A percentile compares a stretch with the other conserved stretches of the same genome.
These are phyloP conservation scores for Rhincodon typus DNA, from an alignment of 2,797 vertebrate species.

Conservation along the genomic window DNA sequence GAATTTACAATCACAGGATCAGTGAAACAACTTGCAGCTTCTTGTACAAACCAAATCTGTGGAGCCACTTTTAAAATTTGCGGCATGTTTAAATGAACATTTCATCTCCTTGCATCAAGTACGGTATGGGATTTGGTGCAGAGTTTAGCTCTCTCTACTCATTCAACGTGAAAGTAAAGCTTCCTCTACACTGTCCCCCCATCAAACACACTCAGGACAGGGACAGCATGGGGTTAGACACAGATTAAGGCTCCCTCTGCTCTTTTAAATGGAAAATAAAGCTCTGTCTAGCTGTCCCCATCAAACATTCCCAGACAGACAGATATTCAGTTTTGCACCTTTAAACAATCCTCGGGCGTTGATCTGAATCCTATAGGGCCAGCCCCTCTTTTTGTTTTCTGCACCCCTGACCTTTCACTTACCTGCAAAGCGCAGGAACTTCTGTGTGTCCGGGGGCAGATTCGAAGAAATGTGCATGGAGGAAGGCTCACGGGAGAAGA, in stretches of 20 bases:
- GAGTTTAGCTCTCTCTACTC: not conserved
- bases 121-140: not conserved
- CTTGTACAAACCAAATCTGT: not conserved
- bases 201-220: not conserved
- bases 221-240: not conserved
- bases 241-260: not conserved
- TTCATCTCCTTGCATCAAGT: not conserved
- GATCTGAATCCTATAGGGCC: not conserved
- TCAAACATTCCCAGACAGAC: not conserved
- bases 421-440: constrained; percentile 92
- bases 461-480: constrained; percentile 96
- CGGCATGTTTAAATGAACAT: not conserved
- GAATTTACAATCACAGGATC: not conserved
- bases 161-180: not conserved
- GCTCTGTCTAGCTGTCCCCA: not conserved
- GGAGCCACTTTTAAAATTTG: not conserved
- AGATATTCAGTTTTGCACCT: not conserved
- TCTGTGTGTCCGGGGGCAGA: constrained; percentile 88
- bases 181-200: not conserved
- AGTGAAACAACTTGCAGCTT: not conserved
- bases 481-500: constrained; percentile 88
- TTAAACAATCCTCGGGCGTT: not conserved
- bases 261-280: too few relatives aligned
- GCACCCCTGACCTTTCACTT: constrained; percentile 38
- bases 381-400: too few relatives aligned